Base-by-base conservation (phyloP, 2,888 invertebrate species). In the Opisthograptis luteolata region DNA sequence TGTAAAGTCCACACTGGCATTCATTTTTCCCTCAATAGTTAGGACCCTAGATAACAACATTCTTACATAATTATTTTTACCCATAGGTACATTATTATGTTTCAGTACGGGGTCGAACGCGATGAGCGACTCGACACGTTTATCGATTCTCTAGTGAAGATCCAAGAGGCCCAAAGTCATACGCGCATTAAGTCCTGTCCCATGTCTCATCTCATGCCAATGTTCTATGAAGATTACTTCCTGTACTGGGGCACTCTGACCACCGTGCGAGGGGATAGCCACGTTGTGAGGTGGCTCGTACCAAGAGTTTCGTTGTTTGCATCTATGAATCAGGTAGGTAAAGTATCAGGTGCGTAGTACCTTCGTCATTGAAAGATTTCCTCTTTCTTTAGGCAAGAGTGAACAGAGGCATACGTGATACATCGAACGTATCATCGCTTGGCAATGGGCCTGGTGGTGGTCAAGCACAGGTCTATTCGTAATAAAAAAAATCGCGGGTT, bases 181-280 rank as follows among this genome's bases (percentile, higher is more conserved):
- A 86, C 86, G 0, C 86, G 91, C 8, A 73, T 94, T 9, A 81
- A 87, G 0, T 91, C 92, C 0, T 76, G 84, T 10, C 89, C 92
- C 0, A 74, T 94, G 65, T 81, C 81, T 1, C 76, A 75, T 1
- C 76, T 94, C 0, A 46, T 94, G 4, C 89, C 87, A 1, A 84
- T 92, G 70, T 94, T 95, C 66, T 71, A 66, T 6, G 83, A 89
- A 56, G 94, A 94, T 70, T 95, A 93, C 68, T 93, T 94, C 57
- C 57, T 93, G 1, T 95, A 94, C 63, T 93, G 93, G 91, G 94
- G 94, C 1, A 84, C 82, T 8, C 71, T 94, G 31, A 74, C 71
- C 0, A 92, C 91, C 0, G 74, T 74, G 0, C 72, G 70, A 2
- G 91, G 91, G 9, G 68, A 83, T 0, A 88, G 51, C 0, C 73